Percentiles rank a stretch among this genome's conserved stretches.
Evolutionary conservation across 2,113 vertebrate species (phyloP).

Genomic region (Mystacornis crossleyi): DNA sequence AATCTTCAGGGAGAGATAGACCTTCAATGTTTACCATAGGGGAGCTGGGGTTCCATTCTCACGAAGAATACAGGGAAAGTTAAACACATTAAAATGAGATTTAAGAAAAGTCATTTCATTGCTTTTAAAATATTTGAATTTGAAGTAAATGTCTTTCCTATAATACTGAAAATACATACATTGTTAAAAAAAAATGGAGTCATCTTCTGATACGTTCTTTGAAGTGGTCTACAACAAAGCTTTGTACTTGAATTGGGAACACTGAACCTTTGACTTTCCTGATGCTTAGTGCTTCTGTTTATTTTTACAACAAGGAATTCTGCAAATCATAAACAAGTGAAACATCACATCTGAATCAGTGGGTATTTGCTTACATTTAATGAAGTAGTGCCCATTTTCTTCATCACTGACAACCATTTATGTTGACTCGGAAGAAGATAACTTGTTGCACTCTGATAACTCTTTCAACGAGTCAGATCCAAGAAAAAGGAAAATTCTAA

Average conservation of each 20-base stretch:
- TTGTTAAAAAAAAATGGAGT: background rate
- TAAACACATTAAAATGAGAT: background rate
- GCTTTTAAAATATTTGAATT: background rate
- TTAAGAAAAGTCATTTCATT: background rate
- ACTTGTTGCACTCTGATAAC: background rate
- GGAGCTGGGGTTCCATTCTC: background rate
- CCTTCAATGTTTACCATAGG: background rate
- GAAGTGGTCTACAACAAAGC: background rate
- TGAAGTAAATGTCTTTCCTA: background rate
- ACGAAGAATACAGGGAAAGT: background rate
- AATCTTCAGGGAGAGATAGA: background rate
- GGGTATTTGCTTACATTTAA: background rate
- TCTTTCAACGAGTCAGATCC: background rate
- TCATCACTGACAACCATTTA: background rate
- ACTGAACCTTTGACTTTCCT: background rate
- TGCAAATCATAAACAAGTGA: background rate
- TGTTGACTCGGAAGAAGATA: background rate
- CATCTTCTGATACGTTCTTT: background rate
- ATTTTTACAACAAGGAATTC: background rate
- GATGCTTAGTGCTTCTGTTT: background rate
- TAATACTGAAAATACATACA: background rate
- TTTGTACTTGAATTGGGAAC: background rate
- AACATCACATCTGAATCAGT: background rate
- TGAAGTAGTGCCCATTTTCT: background rate
- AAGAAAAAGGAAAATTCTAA: background rate